Percentiles rank a stretch among this genome's conserved stretches.
These are phyloP conservation scores for Heterodera filipjevi DNA, from an alignment of 2,888 invertebrate genomes.

Conservation along the genomic window DNA sequence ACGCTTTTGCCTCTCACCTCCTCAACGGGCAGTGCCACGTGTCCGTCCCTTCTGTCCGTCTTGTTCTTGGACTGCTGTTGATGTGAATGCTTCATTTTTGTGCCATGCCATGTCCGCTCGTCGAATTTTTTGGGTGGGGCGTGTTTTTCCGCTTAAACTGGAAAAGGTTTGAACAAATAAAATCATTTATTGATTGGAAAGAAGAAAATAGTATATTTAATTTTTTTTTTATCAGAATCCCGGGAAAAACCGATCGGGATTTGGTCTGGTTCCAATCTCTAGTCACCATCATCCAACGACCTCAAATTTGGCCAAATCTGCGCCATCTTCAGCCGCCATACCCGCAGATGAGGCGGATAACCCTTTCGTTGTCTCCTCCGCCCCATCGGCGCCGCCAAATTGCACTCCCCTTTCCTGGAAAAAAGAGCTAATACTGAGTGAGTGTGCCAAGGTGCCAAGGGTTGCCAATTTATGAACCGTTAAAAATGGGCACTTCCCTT, in stretches of 20 bases:
- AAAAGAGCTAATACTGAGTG: no score
- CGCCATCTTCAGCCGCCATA: constrained; percentile 70
- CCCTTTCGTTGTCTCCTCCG: neutral
- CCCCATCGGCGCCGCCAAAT: constrained; percentile 57
- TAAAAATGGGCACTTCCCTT: no score
- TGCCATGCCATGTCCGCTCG: constrained; percentile 19
- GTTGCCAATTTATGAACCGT: no score
- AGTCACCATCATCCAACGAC: neutral
- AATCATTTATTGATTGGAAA: no score
- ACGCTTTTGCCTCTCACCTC: constrained; percentile 26
- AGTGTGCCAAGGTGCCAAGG: no score
- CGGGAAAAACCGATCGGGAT: no score
- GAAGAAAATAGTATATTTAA: neutral
- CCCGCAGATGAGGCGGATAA: neutral
- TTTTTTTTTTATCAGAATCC: no score
- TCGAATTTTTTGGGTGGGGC: constrained; percentile 79
- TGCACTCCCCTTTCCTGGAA: no score
- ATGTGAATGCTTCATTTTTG: constrained; percentile 8
- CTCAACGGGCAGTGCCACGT: constrained; percentile 64
- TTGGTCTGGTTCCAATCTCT: no score
- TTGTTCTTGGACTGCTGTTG: constrained; percentile 45
- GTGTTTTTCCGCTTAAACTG: constrained; percentile 81
- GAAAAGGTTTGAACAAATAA: constrained; percentile 14
- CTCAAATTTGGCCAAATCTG: constrained; percentile 4
- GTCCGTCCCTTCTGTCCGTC: constrained; percentile 66